Base-by-base conservation (phyloP, 1,140 invertebrate genomes). In the Papilio polytes region DNA sequence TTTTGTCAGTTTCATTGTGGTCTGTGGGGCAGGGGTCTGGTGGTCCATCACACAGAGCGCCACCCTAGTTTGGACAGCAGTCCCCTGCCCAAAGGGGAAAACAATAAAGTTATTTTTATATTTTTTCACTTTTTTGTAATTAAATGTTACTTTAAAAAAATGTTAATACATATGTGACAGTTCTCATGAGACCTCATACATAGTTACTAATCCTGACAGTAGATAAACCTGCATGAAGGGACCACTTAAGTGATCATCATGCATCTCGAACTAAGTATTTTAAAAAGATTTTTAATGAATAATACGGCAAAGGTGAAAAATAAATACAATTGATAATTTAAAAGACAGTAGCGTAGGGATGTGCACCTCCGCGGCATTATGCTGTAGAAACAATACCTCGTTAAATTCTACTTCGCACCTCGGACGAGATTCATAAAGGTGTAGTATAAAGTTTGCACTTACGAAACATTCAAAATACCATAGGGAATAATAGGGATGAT, bases 301-400 rank as follows among this genome's bases (percentile, higher is more conserved):
- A 74, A 51, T 26, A 44, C 3, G 12, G n/a, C 15, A 46, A 74
- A 41, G n/a, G n/a, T 46, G 72, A 74, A 74, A 74, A 46, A 74
- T n/a, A 46, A 44, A 63, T 22, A 48, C 41, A 74, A 74, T 74
- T 74, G 73, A 74, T 22, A 74, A 48, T 74, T 26, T 63, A 63
- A 63, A 63, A 74, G 73, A 74, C 73, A 74, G 73, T 48, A 51
- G 44, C 44, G 41, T 44, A 12, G 73, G 15, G 41, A 18, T 26
- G 31, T 26, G 66, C 41, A 13, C 26, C 31, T 31, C n/a, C 10
- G n/a, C n/a, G 36, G 20, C 44, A 74, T 74, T 74, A 44, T 74
- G 73, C 10, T 13, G 15, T 18, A 18, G 36, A 74, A 48, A 74
- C 73, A 74, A 74, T 74, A 41, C 73, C 73, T 74, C 73, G 44